Evolutionary conservation across 2,888 invertebrate genomes (phyloP).

Genomic region (Trissolcus japonicus): DNA sequence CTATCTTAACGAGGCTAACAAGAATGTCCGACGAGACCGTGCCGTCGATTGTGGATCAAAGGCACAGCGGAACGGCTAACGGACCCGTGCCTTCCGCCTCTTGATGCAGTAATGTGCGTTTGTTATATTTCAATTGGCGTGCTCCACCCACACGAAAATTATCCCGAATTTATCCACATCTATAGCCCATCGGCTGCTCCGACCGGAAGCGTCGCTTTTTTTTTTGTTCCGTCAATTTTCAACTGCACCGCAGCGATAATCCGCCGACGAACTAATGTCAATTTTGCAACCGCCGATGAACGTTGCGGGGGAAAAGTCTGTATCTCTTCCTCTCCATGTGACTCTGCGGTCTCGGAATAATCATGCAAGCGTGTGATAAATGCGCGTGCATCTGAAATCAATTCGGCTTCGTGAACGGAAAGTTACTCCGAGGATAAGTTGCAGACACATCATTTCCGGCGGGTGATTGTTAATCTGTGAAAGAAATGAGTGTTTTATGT

Average conservation of each 20-base stretch:
- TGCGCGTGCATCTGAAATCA: slow-evolving; percentile 33
- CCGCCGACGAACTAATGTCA: not conserved
- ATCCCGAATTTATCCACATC: slow-evolving; percentile 59
- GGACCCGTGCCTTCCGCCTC: slow-evolving; percentile 68
- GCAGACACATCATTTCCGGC: slow-evolving; percentile 10
- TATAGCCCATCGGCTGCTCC: slow-evolving; percentile 39
- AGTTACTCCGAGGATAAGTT: slow-evolving; percentile 46
- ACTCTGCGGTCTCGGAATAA: not conserved
- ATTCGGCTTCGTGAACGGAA: slow-evolving; percentile 42
- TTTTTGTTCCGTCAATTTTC: not conserved
- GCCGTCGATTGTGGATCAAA: slow-evolving; percentile 65
- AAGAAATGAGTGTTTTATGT: not conserved
- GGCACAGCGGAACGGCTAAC: slow-evolving; percentile 63
- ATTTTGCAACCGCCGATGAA: not conserved
- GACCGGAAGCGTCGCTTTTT: slow-evolving; percentile 18
- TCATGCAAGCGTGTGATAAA: slow-evolving; percentile 8
- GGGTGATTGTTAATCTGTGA: slow-evolving; percentile 17
- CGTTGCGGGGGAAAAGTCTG: slow-evolving; percentile 7
- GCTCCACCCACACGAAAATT: slow-evolving; percentile 68
- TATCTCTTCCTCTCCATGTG: slow-evolving; percentile 16
- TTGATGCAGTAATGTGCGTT: slow-evolving; percentile 74
- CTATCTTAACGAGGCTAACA: slow-evolving; percentile 56
- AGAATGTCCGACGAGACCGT: slow-evolving; percentile 62
- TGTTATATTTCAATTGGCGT: slow-evolving; percentile 73
- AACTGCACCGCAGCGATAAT: not conserved